A percentile compares a stretch with the other conserved stretches of the same genome.
These are phyloP conservation scores for Chironomus tentans DNA, from an alignment of 2,888 invertebrate genomes.

Conservation along the genomic window DNA sequence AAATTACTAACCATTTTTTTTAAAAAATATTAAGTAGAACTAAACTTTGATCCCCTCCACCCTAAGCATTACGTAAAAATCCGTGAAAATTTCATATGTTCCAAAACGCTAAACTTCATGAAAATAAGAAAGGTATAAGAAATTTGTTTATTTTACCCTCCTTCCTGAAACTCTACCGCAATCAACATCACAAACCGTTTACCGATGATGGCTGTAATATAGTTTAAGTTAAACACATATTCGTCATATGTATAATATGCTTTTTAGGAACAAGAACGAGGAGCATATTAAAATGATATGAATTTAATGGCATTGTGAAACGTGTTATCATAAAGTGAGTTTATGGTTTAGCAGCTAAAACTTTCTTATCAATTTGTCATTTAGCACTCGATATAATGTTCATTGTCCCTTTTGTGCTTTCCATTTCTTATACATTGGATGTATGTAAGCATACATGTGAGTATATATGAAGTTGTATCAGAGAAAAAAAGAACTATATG, in stretches of 20 bases:
- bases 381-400: neutral
- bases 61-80: too few species aligned
- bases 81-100: too few species aligned
- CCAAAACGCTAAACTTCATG: too few species aligned
- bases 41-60: too few species aligned
- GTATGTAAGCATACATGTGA: neutral
- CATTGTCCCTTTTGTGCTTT: neutral
- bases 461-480: neutral
- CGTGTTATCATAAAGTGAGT: conserved; percentile 1
- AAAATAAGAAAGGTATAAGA: too few species aligned
- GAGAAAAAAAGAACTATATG: neutral
- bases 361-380: conserved; percentile 3
- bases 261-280: neutral
- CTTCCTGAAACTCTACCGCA: neutral
- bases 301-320: neutral
- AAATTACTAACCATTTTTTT: too few species aligned
- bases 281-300: conserved; percentile 4
- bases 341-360: neutral
- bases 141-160: too few species aligned
- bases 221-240: neutral
- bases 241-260: neutral
- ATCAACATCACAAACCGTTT: neutral
- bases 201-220: neutral
- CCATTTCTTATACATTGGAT: neutral
- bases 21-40: too few species aligned